Evolutionary conservation across 2,797 vertebrate genomes (phyloP), one percentile per base, ranked within the genome.

Genomic region (Helicolenus hilgendorfi): DNA sequence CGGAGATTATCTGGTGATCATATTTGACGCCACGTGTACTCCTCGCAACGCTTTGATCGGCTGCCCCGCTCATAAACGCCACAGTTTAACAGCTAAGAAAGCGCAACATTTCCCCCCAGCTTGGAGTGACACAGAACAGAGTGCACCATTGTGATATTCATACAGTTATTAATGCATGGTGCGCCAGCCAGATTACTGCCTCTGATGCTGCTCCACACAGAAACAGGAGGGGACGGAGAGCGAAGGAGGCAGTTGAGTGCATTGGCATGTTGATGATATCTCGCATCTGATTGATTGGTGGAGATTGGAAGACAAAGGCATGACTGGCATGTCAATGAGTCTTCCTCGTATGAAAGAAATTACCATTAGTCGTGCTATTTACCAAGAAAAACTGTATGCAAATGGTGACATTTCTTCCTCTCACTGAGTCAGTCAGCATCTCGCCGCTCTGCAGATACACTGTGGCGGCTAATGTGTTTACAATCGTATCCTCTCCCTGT

Each of bases 131-230:
- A 79, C 68, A 56, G 87, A 80, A 77, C 77, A 76, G 87, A 74
- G 84, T 69, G 77, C 69, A 69, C 35, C 2, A 91, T 91, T 85
- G 83, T 91, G 93, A 95, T 92, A 94, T 93, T 95, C 91, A 92
- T 92, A 82, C 77, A 59, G 87, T 96, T 94, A 95, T 95, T 94
- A 96, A 96, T 96, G 92, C 93, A 94, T 94, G 92, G 86, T 65
- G 86, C 55, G 81, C 82, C 75, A 85, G 89, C 87, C 88, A 85
- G 88, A 94, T 94, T 75, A 63, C 83, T 87, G 82, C 62, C 86
- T 93, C 85, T 94, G 87, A 90, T 92, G 89, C 84, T 70, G 76
- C 87, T 89, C 86, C 82, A 77, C 91, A 71, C 75, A 93, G 83
- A 87, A 82, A 80, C 78, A 38, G 76, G 45, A 89, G 85, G 73